These are phyloP conservation scores for Monochamus alternatus DNA, from an alignment of 2,888 invertebrate genomes.

Conservation along the genomic window DNA sequence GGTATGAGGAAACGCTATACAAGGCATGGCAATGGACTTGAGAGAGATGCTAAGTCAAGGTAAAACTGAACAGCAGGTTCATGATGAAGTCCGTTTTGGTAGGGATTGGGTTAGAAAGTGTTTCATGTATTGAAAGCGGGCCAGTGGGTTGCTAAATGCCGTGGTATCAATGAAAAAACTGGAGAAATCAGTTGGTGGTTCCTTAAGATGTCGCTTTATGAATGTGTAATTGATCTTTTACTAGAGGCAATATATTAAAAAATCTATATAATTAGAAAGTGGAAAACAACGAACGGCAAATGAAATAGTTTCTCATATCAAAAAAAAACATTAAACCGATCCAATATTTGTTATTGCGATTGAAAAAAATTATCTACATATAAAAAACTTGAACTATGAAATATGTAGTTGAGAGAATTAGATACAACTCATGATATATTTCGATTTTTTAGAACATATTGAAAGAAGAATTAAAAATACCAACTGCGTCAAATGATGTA, in stretches of 20 bases:
- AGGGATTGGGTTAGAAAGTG: conserved; percentile 65
- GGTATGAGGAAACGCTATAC: conserved; percentile 62
- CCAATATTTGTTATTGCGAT: no score
- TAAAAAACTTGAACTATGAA: no score
- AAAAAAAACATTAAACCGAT: not conserved
- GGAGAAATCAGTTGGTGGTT: conserved; percentile 9
- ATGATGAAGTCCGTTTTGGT: conserved; percentile 50
- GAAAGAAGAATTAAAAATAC: no score
- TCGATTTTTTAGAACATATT: no score
- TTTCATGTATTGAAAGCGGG: conserved; percentile 61
- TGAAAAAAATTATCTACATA: no score
- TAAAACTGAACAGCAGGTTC: conserved; percentile 52
- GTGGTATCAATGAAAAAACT: conserved; percentile 33
- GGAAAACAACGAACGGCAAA: no score
- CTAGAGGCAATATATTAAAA: no score
- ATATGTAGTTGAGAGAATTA: no score
- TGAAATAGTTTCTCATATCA: not conserved
- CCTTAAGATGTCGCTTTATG: conserved; percentile 4
- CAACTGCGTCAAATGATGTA: no score
- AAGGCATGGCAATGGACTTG: conserved; percentile 45
- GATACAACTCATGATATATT: no score
- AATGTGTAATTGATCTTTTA: not conserved
- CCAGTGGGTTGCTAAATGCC: conserved; percentile 57
- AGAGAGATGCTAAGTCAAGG: conserved; percentile 42
- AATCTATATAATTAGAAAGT: no score